Evolutionary conservation across 2,113 vertebrate species (phyloP).

Genomic region (Xiphophorus couchianus): DNA sequence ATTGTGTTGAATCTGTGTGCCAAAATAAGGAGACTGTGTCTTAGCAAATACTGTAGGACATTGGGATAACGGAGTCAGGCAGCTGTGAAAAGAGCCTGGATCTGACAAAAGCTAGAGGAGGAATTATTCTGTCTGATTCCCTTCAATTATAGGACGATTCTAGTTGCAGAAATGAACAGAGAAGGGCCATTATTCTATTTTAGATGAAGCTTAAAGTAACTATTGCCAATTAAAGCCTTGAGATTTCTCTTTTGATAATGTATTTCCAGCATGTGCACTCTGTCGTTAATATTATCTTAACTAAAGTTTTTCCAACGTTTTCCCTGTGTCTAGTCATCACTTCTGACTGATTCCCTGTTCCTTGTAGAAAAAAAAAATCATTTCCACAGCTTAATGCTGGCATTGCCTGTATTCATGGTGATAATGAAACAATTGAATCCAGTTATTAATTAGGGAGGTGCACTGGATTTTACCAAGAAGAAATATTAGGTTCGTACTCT

Average conservation of each 20-base stretch:
- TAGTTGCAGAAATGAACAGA: background rate
- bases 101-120: constrained; percentile 20
- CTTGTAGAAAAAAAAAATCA: too few species aligned
- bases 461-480: too few species aligned
- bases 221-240: background rate
- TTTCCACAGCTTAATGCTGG: too few species aligned
- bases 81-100: constrained; percentile 6
- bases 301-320: background rate
- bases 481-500: too few species aligned
- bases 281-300: background rate
- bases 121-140: constrained; percentile 18
- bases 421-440: background rate
- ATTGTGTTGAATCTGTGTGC: constrained; percentile 24
- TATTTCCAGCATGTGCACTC: background rate
- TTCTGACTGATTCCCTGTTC: too few species aligned
- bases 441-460: too few species aligned
- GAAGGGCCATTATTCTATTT: background rate
- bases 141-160: constrained; percentile 1
- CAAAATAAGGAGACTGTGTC: constrained; percentile 27
- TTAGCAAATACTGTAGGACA: constrained; percentile 5
- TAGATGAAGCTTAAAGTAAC: background rate
- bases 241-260: background rate
- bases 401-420: too few species aligned
- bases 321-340: too few species aligned
- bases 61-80: constrained; percentile 15